Conservation (phyloP, 2,888 invertebrate species). For the Teinopalpus imperialis region DNA sequence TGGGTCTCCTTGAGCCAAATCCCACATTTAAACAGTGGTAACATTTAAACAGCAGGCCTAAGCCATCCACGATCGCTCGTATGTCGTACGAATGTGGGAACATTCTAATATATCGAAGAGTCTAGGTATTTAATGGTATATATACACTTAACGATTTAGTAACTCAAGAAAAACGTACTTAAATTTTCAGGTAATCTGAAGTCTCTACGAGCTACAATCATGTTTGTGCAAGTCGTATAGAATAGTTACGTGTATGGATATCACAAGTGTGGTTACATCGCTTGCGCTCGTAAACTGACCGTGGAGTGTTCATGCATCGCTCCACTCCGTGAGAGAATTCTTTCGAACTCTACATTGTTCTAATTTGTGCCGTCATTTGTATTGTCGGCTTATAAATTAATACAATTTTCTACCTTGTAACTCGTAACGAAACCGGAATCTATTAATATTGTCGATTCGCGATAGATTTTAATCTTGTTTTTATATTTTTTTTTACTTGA, state of each 20-base stretch:
- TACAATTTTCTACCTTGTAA: slow-evolving; percentile 17
- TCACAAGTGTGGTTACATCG: slow-evolving; percentile 13
- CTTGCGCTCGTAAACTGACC: slow-evolving; percentile 62
- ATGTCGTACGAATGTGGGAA: slow-evolving; percentile 25
- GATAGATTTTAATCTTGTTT: slow-evolving; percentile 1
- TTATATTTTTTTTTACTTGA: no score
- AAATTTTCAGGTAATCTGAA: no score
- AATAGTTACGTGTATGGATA: slow-evolving; percentile 23
- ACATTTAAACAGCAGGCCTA: slow-evolving; percentile 14
- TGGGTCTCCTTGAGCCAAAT: slow-evolving; percentile 27
- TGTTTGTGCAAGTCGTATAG: slow-evolving; percentile 33
- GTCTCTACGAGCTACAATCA: background rate
- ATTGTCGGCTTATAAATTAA: slow-evolving; percentile 41
- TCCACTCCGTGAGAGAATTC: slow-evolving; percentile 71
- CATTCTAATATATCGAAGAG: slow-evolving; percentile 31
- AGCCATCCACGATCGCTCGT: slow-evolving; percentile 7
- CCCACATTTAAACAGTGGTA: no score
- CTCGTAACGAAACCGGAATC: slow-evolving; percentile 17
- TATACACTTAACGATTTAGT: slow-evolving; percentile 32
- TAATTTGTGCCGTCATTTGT: slow-evolving; percentile 57
- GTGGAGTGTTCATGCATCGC: slow-evolving; percentile 69
- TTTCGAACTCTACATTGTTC: slow-evolving; percentile 62
- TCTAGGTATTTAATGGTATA: slow-evolving; percentile 53
- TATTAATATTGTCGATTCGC: slow-evolving; percentile 13
- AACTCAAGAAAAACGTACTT: background rate